A percentile compares a stretch with the other conserved stretches of the same genome.
Conservation (phyloP, 2,113 vertebrate genomes). For the Platysteira castanea region DNA sequence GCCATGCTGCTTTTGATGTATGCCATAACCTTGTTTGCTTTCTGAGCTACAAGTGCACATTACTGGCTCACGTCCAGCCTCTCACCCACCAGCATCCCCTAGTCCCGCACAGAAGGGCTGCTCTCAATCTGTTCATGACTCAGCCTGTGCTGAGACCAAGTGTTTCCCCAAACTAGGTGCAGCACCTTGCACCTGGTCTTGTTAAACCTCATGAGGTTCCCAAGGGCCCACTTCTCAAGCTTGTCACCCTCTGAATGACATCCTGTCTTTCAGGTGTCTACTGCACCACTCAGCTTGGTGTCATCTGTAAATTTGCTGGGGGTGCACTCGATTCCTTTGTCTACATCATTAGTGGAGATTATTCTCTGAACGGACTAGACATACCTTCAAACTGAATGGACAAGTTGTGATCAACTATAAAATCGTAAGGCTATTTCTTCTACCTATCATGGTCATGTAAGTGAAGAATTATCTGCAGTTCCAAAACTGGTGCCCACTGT, state of each 20-base stretch:
- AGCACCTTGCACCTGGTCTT: background rate
- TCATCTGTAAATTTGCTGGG: background rate
- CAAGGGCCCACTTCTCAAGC: background rate
- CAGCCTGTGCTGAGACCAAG: background rate
- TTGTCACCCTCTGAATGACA: background rate
- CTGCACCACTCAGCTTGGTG: background rate
- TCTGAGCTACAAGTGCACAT: background rate
- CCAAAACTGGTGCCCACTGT: background rate
- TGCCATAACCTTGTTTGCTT: background rate
- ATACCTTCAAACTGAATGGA: background rate
- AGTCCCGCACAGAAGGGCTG: background rate
- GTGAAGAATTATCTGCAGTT: background rate
- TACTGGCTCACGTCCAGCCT: background rate
- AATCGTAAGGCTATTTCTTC: background rate
- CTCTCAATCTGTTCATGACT: background rate
- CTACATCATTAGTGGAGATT: background rate
- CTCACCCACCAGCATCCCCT: background rate
- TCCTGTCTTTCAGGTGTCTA: background rate
- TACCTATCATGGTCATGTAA: background rate
- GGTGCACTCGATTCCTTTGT: background rate
- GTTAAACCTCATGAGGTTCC: background rate
- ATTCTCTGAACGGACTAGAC: background rate
- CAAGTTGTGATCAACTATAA: background rate
- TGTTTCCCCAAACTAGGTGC: background rate
- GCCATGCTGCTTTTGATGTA: accelerated